Evolutionary conservation across 2,113 vertebrate genomes (phyloP).

Genomic region (Spilogale gracilis): DNA sequence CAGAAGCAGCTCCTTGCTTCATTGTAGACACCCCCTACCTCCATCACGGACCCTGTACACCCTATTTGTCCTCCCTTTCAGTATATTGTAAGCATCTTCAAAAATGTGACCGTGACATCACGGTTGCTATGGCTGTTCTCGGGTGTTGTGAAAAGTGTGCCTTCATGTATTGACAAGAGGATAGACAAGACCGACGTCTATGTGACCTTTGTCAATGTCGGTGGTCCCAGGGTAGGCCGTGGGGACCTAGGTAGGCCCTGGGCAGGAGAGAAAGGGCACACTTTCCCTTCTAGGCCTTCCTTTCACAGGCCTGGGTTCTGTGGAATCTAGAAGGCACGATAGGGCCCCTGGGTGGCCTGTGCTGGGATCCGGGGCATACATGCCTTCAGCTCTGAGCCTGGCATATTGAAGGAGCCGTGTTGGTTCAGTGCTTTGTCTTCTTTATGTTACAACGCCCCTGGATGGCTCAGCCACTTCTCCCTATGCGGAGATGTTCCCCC

Average conservation of each 20-base stretch:
- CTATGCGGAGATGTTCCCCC: not conserved
- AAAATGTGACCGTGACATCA: not conserved
- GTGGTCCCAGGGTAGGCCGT: not conserved
- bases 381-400: not conserved
- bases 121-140: not conserved
- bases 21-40: not conserved
- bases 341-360: not conserved
- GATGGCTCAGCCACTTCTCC: not conserved
- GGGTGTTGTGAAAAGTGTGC: not conserved
- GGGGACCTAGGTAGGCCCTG: not conserved
- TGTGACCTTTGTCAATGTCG: not conserved
- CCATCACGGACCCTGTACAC: accelerated
- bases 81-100: not conserved
- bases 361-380: not conserved
- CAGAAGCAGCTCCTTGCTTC: accelerated
- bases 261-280: not conserved
- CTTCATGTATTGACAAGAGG: not conserved
- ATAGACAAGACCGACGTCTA: not conserved
- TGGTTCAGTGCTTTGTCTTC: not conserved
- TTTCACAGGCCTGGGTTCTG: not conserved
- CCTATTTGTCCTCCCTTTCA: not conserved
- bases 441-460: not conserved
- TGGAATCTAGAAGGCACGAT: not conserved
- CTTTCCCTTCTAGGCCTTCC: not conserved
- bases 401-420: accelerated